A percentile compares a stretch with the other conserved stretches of the same genome.
phyloP scores from a whole-genome alignment of 2,113 vertebrate genomes.

The Myanophis thanlyinensis region DNA sequence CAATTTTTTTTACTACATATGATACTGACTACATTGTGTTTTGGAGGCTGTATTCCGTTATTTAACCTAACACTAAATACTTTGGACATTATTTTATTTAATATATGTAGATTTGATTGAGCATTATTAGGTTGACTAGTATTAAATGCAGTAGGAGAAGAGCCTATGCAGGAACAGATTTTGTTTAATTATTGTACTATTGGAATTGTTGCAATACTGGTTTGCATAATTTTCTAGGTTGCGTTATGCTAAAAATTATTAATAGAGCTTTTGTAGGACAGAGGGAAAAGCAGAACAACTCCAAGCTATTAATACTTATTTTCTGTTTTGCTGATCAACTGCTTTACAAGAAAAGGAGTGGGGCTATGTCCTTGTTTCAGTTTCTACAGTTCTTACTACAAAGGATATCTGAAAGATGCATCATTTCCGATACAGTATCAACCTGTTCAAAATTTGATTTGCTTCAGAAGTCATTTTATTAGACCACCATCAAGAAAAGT shows the following conservation, averaged over 20 bases:
- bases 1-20: not conserved
- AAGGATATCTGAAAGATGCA: not conserved
- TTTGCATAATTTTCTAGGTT: not conserved
- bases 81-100: not conserved
- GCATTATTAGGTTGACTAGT: not conserved
- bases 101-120: not conserved
- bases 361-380: not conserved
- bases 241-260: not conserved
- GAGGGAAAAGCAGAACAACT: not conserved
- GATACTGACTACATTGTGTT: not conserved
- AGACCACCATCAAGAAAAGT: not conserved
- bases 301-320: not conserved
- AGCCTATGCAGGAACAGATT: not conserved
- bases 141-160: not conserved
- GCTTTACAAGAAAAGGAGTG: not conserved
- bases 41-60: not conserved
- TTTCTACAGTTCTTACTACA: not conserved
- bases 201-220: not conserved
- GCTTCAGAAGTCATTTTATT: not conserved
- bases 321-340: not conserved
- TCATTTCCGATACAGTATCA: not conserved
- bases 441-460: not conserved
- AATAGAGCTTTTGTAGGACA: not conserved
- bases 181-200: not conserved
- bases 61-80: not conserved